Evolutionary conservation across 1,140 invertebrate genomes (phyloP), one percentile per base, ranked within the genome.

Genomic region (Lepidurus couesii): DNA sequence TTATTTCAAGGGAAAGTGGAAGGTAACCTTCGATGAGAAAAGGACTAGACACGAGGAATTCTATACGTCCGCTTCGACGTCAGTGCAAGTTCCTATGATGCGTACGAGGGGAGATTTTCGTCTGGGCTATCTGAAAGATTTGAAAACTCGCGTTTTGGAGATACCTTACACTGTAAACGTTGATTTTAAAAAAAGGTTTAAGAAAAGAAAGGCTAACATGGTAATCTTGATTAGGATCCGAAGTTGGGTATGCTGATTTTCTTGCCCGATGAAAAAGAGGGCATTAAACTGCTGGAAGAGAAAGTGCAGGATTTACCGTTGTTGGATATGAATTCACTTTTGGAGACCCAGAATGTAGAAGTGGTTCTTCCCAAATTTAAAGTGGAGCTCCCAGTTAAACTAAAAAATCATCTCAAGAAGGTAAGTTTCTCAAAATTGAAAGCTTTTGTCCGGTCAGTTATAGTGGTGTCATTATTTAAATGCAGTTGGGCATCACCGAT

Each of bases 1-100:
- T 73, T 94, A 95, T 83, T 96, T 96, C 84, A 95, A 94, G 86
- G 93, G 92, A 10, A 85, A 87, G 44, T 96, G 94, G 94, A 86
- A 88, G 75, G 84, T 87, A 7, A 88, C 90, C 0, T 96, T 96
- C 77, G 45, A 80, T 13, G 81, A 82, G n/a, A 83, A 85, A 0
- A 82, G 81, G 0, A 95, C 93, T 0, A 81, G 79, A 1, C 65
- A 81, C 0, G 82, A 84, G 65, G 89, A 89, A 81, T 94, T 94
- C 84, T 73, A 83, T 53, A 81, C 81, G 34, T 89, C 86, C 9
- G 81, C 82, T 0, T 82, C 82, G 9, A 7, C 53, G 10, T 90
- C 88, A 74, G 82, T 84, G 13, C 83, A 87, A n/a, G 86, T 88
- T 1, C 82, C 85, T 2, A 90, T 92, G 88, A 94, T 94, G 92